Conservation (phyloP, 1,140 invertebrate genomes). For the Drosophila sechellia region DNA sequence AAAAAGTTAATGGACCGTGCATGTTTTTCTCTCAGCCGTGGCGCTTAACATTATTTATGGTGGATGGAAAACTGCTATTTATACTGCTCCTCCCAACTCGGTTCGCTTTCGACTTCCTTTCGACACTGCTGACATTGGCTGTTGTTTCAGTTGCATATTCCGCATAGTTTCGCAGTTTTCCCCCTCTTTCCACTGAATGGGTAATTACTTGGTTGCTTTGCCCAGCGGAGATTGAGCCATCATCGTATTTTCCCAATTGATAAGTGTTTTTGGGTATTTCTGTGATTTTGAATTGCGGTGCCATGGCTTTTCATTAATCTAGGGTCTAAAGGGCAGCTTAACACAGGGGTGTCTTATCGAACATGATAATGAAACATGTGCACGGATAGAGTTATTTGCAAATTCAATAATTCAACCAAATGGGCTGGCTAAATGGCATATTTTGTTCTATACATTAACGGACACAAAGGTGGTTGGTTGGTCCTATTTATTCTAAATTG, state of each 20-base stretch:
- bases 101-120: constrained; percentile 65
- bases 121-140: constrained; percentile 56
- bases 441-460: background rate
- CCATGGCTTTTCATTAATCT: constrained; percentile 62
- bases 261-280: constrained; percentile 44
- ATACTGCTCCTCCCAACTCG: constrained; percentile 33
- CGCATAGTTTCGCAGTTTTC: constrained; percentile 59
- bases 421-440: background rate
- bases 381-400: background rate
- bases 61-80: constrained; percentile 78
- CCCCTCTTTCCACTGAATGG: constrained; percentile 12
- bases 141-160: constrained; percentile 68
- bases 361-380: constrained; percentile 10
- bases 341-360: constrained; percentile 6
- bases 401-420: constrained; percentile 18
- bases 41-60: constrained; percentile 84
- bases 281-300: constrained; percentile 15
- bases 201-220: constrained; percentile 28
- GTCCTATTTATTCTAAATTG: too few species aligned
- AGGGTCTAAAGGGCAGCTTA: constrained; percentile 40
- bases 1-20: constrained; percentile 82
- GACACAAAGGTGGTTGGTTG: background rate
- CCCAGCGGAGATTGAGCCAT: constrained; percentile 38
- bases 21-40: constrained; percentile 84
- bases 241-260: constrained; percentile 27